Evolutionary conservation across 2,797 vertebrate species (phyloP), one percentile per base, ranked within the genome.

Genomic region (Paguma larvata): DNA sequence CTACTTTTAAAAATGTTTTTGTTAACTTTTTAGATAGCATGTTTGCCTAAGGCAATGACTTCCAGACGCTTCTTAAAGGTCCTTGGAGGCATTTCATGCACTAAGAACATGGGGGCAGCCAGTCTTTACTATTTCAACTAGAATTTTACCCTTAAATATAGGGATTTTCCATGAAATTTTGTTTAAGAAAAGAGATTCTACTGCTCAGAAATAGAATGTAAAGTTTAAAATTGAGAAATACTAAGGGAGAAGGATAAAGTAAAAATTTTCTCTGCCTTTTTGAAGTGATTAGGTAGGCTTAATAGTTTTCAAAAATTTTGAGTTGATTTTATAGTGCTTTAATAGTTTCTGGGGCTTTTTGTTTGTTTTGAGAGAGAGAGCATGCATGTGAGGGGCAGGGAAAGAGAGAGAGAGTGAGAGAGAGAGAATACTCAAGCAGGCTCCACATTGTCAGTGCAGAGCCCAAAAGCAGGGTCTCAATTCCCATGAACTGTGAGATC

Each of bases 151-250:
- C 80, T 93, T 87, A 93, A 89, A 59, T 68, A 51, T 1, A 70
- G 59, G 16, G n/a, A 46, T 48, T 90, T 90, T 77, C 48, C 11
- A 21, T 32, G n/a, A 85, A 63, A 63, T 84, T 87, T 77, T 83
- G 34, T 83, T 87, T 77, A 51, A 73, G 34, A 56, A 38, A 44
- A 67, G 21, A 79, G 9, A 34, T 44, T 78, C 18, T 70, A 2
- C 14, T 73, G 27, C 27, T 86, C 30, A 70, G 65, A 62, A 77
- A 75, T 32, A 32, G 19, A 59, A 83, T 91, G 86, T 75, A 67
- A 73, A 75, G 44, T 48, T 77, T 77, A 77, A 77, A 77, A 19
- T 32, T 95, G 51, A 94, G 75, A 94, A 90, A 90, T 83, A 88
- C 38, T 88, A 88, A 25, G 38, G 14, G 32, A 92, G 11, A 84